These are phyloP conservation scores for Platypus cylindrus DNA, from an alignment of 2,888 invertebrate genomes.

Conservation along the genomic window DNA sequence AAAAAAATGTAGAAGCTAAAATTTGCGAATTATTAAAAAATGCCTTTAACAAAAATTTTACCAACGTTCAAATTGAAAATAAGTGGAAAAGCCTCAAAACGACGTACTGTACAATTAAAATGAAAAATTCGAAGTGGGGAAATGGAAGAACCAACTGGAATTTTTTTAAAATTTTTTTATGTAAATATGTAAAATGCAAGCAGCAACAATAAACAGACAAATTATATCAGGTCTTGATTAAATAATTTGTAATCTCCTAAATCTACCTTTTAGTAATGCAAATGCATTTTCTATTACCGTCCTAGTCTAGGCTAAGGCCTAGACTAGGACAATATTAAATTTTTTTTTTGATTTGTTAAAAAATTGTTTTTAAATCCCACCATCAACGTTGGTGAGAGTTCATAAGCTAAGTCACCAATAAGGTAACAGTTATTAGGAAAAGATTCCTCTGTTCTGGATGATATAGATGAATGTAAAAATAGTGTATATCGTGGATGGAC, in stretches of 20 bases:
- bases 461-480: too few relatives aligned
- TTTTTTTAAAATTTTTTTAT: too few relatives aligned
- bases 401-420: slow-evolving; percentile 16
- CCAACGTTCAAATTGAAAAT: too few relatives aligned
- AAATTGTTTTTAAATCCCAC: slow-evolving; percentile 13
- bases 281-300: slow-evolving; percentile 15
- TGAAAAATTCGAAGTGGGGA: too few relatives aligned
- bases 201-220: background rate
- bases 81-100: too few relatives aligned
- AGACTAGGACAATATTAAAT: too few relatives aligned
- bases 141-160: too few relatives aligned
- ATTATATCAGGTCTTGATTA: background rate
- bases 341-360: slow-evolving; percentile 5
- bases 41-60: too few relatives aligned
- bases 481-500: slow-evolving; percentile 13
- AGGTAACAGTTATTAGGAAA: slow-evolving; percentile 9
- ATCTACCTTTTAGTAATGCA: slow-evolving; percentile 14
- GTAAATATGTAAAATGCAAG: background rate
- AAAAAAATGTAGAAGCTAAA: too few relatives aligned
- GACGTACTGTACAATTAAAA: too few relatives aligned
- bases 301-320: slow-evolving; percentile 8
- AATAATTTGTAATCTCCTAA: background rate
- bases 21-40: too few relatives aligned
- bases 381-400: slow-evolving; percentile 8
- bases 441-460: too few relatives aligned